Evolutionary conservation across 2,113 vertebrate species (phyloP).

Genomic region (Pogonocichla stellata): DNA sequence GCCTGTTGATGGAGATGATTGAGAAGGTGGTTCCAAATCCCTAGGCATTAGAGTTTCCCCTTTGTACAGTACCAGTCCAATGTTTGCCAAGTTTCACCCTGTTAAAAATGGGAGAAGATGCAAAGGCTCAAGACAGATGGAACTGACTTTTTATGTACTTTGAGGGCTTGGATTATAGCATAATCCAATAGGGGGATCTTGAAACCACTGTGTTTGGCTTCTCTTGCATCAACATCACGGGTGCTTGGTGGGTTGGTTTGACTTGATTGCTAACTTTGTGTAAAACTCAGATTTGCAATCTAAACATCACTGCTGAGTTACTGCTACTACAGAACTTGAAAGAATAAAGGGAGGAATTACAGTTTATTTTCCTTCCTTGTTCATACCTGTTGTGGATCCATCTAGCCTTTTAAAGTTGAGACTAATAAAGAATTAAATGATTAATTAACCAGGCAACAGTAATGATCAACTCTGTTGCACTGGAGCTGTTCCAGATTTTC

Average conservation of each 20-base stretch:
- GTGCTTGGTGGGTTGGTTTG: neutral
- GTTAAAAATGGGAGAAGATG: neutral
- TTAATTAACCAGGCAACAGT: neutral
- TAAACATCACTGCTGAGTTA: neutral
- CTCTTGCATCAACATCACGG: neutral
- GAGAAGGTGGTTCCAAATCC: neutral
- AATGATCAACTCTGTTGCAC: neutral
- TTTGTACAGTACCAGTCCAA: neutral
- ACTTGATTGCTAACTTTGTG: neutral
- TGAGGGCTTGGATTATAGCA: neutral
- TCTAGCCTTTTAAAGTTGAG: neutral
- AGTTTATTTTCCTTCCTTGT: accelerated
- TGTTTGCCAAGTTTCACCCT: neutral
- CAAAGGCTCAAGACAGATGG: neutral
- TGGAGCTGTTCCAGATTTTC: neutral
- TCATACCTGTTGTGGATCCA: neutral
- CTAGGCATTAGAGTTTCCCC: neutral
- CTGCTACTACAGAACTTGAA: neutral
- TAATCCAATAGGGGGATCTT: neutral
- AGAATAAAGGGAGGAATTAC: neutral
- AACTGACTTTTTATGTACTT: neutral
- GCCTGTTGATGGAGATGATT: neutral
- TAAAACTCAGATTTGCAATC: neutral
- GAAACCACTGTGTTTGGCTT: neutral
- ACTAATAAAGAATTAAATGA: neutral